Evolutionary conservation across 1,140 invertebrate species (phyloP), one percentile per base, ranked within the genome.

Genomic region (Rhyacophila brunnea): DNA sequence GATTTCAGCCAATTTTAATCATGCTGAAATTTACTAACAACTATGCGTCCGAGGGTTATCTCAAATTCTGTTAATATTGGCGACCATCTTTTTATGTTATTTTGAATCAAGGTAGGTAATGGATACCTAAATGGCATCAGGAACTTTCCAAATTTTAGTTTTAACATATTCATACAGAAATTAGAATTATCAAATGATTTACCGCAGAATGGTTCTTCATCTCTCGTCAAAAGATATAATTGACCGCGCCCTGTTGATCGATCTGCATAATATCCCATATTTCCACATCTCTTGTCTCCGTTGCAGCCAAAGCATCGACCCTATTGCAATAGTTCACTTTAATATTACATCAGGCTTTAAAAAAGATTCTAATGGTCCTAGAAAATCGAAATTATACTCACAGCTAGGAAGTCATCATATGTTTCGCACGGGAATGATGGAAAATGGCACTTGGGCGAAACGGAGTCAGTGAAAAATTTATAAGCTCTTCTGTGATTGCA

Each of bases 221-320:
- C 92, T 62, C 93, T 82, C 0, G 93, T 96, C 0, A 94, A 77
- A 11, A 96, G 73, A 68, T 92, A 96, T 0, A 95, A 79, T 59
- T 90, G 86, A 0, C 93, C 92, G 14, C 91, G 77, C 0, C 89
- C 91, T 2, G 83, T 81, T 0, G 89, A 89, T 6, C 85, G 75
- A 71, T 95, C 89, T 1, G 94, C 92, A 71, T 95, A 94, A 75
- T 93, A 96, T 1, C 95, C 95, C 94, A 98, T 96, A 68, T 91
- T 89, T 10, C 91, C 91, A 71, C 94, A 96, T 1, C 81, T 74
- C 4, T 80, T 71, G 7, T 80, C 74, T 11, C 79, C 74, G 2
- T 81, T 75, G 59, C 82, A 84, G 2, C 81, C 81, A 55, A 84
- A 84, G 64, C 82, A 83, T 0, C 77, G 71, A 6, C 82, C 82